Evolutionary conservation across 2,797 vertebrate species (phyloP).

Genomic region (Sphaeramia orbicularis): DNA sequence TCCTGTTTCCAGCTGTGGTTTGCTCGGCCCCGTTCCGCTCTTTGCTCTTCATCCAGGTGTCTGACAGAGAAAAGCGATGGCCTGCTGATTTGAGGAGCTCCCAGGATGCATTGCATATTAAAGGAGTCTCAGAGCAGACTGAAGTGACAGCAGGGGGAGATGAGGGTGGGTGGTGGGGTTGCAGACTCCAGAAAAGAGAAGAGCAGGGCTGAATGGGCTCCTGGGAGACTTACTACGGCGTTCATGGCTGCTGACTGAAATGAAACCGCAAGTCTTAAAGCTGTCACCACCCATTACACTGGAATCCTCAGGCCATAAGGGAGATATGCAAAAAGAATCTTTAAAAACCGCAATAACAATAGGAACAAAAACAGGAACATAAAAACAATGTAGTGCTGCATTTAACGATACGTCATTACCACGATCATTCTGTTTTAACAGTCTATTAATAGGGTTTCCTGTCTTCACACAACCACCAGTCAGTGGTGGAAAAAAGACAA

Average conservation of each 20-base stretch:
- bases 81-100: slow-evolving; percentile 36
- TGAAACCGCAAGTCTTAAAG: slow-evolving; percentile 57
- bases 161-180: too few species aligned
- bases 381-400: slow-evolving; percentile 28
- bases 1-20: slow-evolving; percentile 65
- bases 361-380: slow-evolving; percentile 41
- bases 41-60: slow-evolving; percentile 56
- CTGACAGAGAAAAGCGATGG: slow-evolving; percentile 26
- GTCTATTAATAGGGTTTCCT: slow-evolving; percentile 22
- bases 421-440: slow-evolving; percentile 9
- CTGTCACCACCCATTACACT: slow-evolving; percentile 53
- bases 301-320: slow-evolving; percentile 18
- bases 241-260: slow-evolving; percentile 36
- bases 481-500: not conserved
- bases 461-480: slow-evolving; percentile 17
- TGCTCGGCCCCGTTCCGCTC: slow-evolving; percentile 19
- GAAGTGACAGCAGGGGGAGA: slow-evolving; percentile 12
- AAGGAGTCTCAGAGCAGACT: slow-evolving; percentile 6
- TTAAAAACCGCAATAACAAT: slow-evolving; percentile 38
- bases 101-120: slow-evolving; percentile 24
- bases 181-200: slow-evolving; percentile 1
- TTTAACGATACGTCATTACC: slow-evolving; percentile 32
- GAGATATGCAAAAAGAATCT: not conserved
- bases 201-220: slow-evolving; percentile 16
- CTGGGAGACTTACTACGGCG: slow-evolving; percentile 40